Percentiles rank a stretch among this genome's conserved stretches.
These are phyloP conservation scores for Tragelaphus eurycerus DNA, from an alignment of 2,797 vertebrate species.

Conservation along the genomic window DNA sequence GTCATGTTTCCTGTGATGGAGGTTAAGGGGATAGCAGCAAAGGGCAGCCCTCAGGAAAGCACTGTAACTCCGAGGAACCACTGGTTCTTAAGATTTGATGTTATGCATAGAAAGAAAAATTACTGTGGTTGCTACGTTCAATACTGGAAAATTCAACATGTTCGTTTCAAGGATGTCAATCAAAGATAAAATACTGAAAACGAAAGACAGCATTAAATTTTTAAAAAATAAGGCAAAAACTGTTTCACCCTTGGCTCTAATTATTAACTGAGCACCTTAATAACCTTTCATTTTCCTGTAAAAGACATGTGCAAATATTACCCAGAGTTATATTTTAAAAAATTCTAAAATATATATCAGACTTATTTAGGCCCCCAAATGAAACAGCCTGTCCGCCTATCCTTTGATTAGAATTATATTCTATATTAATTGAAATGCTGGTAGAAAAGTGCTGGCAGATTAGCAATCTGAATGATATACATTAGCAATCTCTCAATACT, in stretches of 20 bases:
- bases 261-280: neutral
- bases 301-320: neutral
- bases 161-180: neutral
- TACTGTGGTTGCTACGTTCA: neutral
- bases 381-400: neutral
- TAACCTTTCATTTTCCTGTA: neutral
- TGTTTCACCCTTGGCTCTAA: neutral
- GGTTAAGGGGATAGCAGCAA: conserved; percentile 86
- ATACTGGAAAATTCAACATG: neutral
- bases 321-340: neutral
- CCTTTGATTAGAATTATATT: neutral
- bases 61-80: neutral
- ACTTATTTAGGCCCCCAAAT: conserved; percentile 1
- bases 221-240: neutral
- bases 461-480: neutral
- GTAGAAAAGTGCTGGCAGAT: neutral
- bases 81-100: neutral
- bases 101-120: neutral
- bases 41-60: neutral
- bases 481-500: neutral
- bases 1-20: conserved; percentile 92
- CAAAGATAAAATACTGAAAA: conserved; percentile 26
- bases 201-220: neutral
- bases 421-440: neutral
- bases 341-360: neutral